Percentiles rank a stretch among this genome's conserved stretches.
Evolutionary conservation across 1,140 invertebrate genomes (phyloP).

Genomic region (Planococcus citri): DNA sequence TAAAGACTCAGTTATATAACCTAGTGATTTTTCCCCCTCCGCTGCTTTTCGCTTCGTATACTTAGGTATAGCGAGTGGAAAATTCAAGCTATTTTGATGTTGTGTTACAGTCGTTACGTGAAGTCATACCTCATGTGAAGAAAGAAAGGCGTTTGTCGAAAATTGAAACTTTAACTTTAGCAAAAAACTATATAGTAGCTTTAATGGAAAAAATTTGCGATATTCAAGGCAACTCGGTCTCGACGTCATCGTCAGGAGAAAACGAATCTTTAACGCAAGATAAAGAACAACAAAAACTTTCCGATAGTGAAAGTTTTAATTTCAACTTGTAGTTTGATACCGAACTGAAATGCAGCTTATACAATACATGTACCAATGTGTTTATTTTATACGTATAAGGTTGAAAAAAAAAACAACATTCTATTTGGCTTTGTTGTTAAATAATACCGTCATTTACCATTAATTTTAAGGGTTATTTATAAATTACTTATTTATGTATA

Average conservation of each 20-base stretch:
- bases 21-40: no score
- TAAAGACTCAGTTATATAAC: no score
- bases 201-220: slow-evolving; percentile 76
- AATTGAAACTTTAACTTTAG: slow-evolving; percentile 80
- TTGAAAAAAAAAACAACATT: neutral
- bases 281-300: slow-evolving; percentile 15
- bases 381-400: neutral
- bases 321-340: neutral
- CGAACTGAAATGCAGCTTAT: neutral
- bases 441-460: neutral
- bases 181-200: slow-evolving; percentile 88
- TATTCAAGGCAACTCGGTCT: slow-evolving; percentile 38
- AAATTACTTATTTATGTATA: neutral
- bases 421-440: neutral
- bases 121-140: slow-evolving; percentile 84
- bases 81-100: no score
- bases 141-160: slow-evolving; percentile 75
- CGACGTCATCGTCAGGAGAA: neutral
- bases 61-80: no score
- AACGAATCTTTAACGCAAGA: slow-evolving; percentile 11
- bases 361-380: no score
- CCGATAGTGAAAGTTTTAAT: slow-evolving; percentile 7
- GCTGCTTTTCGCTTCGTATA: no score
- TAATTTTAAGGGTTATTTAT: neutral
- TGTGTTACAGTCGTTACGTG: slow-evolving; percentile 57